A percentile compares a stretch with the other conserved stretches of the same genome.
Conservation (phyloP, 2,797 vertebrate species). For the Periparus ater region DNA sequence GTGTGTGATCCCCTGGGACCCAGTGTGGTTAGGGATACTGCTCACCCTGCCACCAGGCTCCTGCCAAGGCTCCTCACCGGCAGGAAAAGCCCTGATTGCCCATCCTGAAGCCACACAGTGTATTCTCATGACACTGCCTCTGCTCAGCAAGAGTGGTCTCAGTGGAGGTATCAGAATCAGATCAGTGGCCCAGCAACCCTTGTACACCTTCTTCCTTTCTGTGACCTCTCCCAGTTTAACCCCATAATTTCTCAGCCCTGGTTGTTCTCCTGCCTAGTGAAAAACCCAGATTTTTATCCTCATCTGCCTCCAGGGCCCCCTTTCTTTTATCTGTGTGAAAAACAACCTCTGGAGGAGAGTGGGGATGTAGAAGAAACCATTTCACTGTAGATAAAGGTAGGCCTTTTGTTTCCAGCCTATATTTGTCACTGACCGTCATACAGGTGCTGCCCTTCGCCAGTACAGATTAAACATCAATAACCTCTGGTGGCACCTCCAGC, state of each 20-base stretch:
- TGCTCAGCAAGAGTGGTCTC: background rate
- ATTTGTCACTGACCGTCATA: background rate
- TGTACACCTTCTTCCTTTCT: background rate
- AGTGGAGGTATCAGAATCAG: background rate
- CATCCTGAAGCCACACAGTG: background rate
- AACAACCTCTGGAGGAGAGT: background rate
- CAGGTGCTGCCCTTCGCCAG: background rate
- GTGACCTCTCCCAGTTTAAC: background rate
- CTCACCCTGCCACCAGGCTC: background rate
- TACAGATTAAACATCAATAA: accelerated
- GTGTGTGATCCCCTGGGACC: accelerated
- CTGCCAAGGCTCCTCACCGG: accelerated
- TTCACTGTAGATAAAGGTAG: background rate
- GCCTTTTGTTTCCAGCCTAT: background rate
- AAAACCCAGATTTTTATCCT: background rate
- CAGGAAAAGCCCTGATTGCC: background rate
- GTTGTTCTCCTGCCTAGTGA: background rate
- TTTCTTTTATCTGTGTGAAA: background rate
- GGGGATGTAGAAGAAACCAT: background rate
- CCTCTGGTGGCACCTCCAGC: background rate
- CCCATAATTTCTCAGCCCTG: background rate
- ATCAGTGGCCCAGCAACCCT: background rate
- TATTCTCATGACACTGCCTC: background rate
- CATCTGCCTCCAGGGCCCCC: background rate
- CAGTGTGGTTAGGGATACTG: background rate